These are phyloP conservation scores for Tokudaia muenninki DNA, from an alignment of 2,797 vertebrate genomes.

Conservation along the genomic window DNA sequence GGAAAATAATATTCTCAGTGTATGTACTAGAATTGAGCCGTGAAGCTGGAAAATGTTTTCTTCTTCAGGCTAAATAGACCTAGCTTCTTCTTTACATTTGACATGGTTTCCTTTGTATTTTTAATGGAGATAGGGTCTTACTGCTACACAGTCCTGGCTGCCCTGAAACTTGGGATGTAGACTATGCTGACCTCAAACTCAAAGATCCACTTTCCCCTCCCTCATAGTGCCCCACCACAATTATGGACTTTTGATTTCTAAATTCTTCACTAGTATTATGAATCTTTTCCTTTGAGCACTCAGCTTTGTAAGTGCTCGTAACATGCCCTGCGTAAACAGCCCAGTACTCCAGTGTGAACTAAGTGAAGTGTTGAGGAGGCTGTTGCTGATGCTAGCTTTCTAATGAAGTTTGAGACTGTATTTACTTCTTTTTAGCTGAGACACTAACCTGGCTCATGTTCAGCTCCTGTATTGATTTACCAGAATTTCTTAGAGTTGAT, in stretches of 20 bases:
- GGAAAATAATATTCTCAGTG: conserved; percentile 39
- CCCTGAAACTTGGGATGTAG: background rate
- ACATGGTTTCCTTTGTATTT: background rate
- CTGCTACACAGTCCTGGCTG: background rate
- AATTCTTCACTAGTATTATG: conserved; percentile 28
- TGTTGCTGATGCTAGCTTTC: conserved; percentile 42
- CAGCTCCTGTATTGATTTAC: conserved; percentile 76
- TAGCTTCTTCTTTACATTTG: background rate
- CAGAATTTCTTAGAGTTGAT: conserved; percentile 79
- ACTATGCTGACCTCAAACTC: background rate
- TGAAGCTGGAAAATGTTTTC: conserved; percentile 58
- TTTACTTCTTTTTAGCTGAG: conserved; percentile 77
- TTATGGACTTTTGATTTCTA: conserved; percentile 12
- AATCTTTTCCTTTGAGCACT: conserved; percentile 28
- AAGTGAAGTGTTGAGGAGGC: conserved; percentile 38
- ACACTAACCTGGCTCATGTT: conserved; percentile 70
- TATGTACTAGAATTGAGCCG: conserved; percentile 26
- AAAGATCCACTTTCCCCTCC: no score
- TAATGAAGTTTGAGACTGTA: conserved; percentile 68
- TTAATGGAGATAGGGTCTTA: background rate
- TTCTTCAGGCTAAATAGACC: conserved; percentile 43
- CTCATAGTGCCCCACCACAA: no score
- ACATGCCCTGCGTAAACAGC: conserved; percentile 11
- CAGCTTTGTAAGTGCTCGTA: conserved; percentile 43
- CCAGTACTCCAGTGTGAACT: conserved; percentile 38